Base-by-base conservation (phyloP, 2,888 invertebrate genomes). In the Ophion slaviceki region DNA sequence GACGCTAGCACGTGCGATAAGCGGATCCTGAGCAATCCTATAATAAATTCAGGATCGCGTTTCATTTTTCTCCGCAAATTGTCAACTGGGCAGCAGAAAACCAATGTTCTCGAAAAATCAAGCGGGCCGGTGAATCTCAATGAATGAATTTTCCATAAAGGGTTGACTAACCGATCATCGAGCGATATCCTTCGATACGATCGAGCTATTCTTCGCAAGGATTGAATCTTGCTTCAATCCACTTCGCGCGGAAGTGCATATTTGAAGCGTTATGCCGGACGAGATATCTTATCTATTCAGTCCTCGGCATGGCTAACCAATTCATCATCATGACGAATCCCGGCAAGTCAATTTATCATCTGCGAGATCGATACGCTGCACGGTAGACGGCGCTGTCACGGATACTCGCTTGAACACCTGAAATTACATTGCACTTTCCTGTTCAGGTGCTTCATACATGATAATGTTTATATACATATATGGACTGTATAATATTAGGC, bases 381-480 rank as follows among this genome's bases (percentile, higher is more conserved):
- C 53, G 36, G 36, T 36, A 36, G 32, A 6, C 66, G 36, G 11
- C 0, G 14, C 53, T 14, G 3, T n/a, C 53, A 32, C 20, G 57
- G 76, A 53, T 66, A 20, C 20, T 75, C 6, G 74, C 14, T 47
- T n/a, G 11, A 20, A 45, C 76, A 76, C 66, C 57, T 76, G 66
- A 76, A 76, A 66, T 53, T 66, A 36, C 76, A 66, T 66, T n/a
- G 28, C 28, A 75, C 64, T 66, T 76, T 64, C 76, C 66, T 57
- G 47, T 76, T 76, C 64, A 66, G 66, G 28, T 53, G 28, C 47
- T 66, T 6, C 47, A 20, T 2, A 62, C 62, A 36, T 4, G 20
- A 7, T 62, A 24, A 47, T 32, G 17, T 53, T 64, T 32, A 28
- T 45, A 5, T 62, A 20, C 14, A 61, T n/a, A 20, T 36, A 40